phyloP scores from a whole-genome alignment of 30 jellyfish, hydroid and myxozoan genomes.

The Hydractinia echinata region DNA sequence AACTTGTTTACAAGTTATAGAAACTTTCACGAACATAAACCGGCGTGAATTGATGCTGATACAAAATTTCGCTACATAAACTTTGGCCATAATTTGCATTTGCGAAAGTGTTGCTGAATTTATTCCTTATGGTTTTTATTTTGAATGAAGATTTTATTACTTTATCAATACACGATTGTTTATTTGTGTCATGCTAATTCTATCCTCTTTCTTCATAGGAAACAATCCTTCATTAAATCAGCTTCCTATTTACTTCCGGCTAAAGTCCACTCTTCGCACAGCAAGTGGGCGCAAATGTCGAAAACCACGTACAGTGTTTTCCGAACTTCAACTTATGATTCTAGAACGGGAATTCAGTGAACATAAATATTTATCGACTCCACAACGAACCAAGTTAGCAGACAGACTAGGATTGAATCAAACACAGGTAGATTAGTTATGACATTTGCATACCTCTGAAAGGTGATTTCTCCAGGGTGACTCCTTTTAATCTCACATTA shows the following conservation, averaged over 20 bases:
- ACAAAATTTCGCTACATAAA: too few relatives aligned
- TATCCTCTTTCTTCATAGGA: not conserved
- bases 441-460: not conserved
- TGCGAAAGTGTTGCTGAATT: too few relatives aligned
- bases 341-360: conserved; percentile 94
- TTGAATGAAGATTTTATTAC: too few relatives aligned
- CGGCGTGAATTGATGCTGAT: too few relatives aligned
- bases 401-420: conserved; percentile 96
- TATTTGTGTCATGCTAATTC: not conserved
- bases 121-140: too few relatives aligned
- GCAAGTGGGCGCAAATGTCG: conserved; percentile 95
- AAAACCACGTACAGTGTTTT: conserved; percentile 95
- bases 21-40: too few relatives aligned
- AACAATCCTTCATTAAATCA: not conserved
- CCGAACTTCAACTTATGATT: conserved; percentile 91
- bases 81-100: too few relatives aligned
- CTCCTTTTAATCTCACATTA: too few relatives aligned
- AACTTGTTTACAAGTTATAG: too few relatives aligned
- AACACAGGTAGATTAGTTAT: conserved; percentile 57
- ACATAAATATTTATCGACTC: conserved; percentile 88
- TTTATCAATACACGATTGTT: too few relatives aligned
- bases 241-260: conserved; percentile 80
- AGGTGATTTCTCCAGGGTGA: too few relatives aligned
- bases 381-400: conserved; percentile 95
- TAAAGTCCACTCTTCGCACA: conserved; percentile 73